These are phyloP conservation scores for Tragulus kanchil DNA, from an alignment of 2,113 vertebrate genomes.

Conservation along the genomic window DNA sequence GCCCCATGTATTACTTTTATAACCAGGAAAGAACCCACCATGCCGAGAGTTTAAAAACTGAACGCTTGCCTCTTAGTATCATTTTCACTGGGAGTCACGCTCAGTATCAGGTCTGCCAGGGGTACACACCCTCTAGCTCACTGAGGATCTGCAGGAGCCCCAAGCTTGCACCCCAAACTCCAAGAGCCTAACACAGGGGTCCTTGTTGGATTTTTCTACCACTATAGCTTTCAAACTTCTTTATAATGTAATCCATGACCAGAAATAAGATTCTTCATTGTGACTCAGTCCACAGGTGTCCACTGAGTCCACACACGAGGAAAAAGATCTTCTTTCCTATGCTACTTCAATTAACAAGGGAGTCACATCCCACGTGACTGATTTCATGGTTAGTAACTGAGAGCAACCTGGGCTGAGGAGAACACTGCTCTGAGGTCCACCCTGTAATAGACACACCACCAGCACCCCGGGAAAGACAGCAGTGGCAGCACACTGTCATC, in stretches of 20 bases:
- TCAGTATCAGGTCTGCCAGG: not conserved
- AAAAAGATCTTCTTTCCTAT: not conserved
- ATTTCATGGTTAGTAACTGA: not conserved
- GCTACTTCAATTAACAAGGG: not conserved
- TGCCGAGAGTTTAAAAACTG: not conserved
- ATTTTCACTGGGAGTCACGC: not conserved
- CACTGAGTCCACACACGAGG: too few relatives aligned
- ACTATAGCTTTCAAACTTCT: not conserved
- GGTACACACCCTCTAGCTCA: not conserved
- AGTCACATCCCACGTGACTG: not conserved
- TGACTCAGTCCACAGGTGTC: not conserved
- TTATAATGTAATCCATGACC: not conserved
- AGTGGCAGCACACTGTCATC: not conserved
- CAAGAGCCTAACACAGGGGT: not conserved
- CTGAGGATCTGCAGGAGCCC: not conserved
- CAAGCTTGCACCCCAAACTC: not conserved
- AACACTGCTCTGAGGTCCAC: not conserved
- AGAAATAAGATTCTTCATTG: constrained; percentile 5
- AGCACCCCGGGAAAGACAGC: not conserved
- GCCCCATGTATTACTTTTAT: not conserved
- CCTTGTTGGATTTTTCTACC: not conserved
- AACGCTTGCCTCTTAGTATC: not conserved
- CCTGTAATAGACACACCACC: not conserved
- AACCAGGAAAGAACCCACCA: not conserved
- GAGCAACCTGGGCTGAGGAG: not conserved